phyloP scores from a whole-genome alignment of 2,113 vertebrate species.

The Seriola dumerili region DNA sequence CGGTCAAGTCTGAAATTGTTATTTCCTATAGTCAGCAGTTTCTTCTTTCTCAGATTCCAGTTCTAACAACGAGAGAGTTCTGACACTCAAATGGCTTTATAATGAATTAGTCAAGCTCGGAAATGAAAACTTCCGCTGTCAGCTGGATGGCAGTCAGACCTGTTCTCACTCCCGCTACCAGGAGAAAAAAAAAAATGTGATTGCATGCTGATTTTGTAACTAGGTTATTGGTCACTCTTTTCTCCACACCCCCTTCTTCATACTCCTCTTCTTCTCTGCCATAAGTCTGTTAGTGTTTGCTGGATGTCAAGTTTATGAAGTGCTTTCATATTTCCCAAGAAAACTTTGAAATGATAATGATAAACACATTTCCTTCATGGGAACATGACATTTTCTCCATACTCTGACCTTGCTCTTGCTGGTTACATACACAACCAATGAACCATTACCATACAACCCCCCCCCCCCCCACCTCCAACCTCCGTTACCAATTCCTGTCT shows the following conservation, averaged over 20 bases:
- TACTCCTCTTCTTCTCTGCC: constrained; percentile 8
- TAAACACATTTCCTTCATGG: background rate
- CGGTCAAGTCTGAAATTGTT: constrained; percentile 52
- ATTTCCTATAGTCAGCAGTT: constrained; percentile 65
- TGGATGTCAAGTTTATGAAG: constrained; percentile 21
- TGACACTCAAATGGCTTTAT: constrained; percentile 56
- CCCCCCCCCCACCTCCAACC: background rate
- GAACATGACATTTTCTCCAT: background rate
- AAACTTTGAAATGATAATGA: constrained; percentile 11
- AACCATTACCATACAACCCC: constrained; percentile 32
- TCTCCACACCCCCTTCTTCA: background rate
- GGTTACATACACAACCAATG: constrained; percentile 41
- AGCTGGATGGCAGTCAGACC: constrained; percentile 57
- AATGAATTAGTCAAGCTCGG: constrained; percentile 76
- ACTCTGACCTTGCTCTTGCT: constrained; percentile 1
- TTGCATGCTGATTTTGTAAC: constrained; percentile 63
- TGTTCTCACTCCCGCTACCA: constrained; percentile 35
- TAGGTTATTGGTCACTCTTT: constrained; percentile 64
- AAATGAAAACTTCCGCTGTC: constrained; percentile 68
- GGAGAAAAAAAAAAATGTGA: constrained; percentile 50
- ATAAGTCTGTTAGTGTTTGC: constrained; percentile 11
- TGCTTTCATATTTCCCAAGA: background rate
- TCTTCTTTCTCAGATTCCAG: constrained; percentile 41
- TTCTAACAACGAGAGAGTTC: constrained; percentile 50
- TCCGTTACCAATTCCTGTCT: constrained; percentile 36